A percentile compares a stretch with the other conserved stretches of the same genome.
These are phyloP conservation scores for Ruditapes philippinarum DNA, from an alignment of 1,140 invertebrate genomes.

Conservation along the genomic window DNA sequence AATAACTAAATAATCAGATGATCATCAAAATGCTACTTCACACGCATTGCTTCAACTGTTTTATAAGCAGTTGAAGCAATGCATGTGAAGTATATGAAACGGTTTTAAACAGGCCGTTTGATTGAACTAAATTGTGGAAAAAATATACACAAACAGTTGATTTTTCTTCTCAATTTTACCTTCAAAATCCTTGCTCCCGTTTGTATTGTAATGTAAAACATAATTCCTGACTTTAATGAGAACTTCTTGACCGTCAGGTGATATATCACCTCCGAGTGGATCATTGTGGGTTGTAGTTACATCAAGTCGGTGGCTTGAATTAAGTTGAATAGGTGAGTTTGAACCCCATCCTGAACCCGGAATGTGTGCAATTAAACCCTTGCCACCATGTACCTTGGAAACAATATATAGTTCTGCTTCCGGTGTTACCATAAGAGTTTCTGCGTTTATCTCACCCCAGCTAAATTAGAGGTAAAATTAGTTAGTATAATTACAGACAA, in stretches of 20 bases:
- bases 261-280: conserved; percentile 76
- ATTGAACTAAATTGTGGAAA: no score
- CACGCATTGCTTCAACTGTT: no score
- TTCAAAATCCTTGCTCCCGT: not conserved
- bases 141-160: no score
- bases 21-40: no score
- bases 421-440: conserved; percentile 66
- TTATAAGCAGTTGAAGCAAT: no score
- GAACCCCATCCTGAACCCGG: conserved; percentile 64
- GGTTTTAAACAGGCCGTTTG: no score
- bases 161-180: not conserved
- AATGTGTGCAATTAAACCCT: conserved; percentile 60
- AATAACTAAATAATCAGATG: no score
- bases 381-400: conserved; percentile 57
- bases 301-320: conserved; percentile 7
- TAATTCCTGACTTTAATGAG: conserved; percentile 72
- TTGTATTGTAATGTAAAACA: conserved; percentile 63
- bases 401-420: conserved; percentile 66
- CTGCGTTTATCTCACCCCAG: conserved; percentile 63
- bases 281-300: conserved; percentile 70
- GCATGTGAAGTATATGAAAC: no score
- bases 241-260: conserved; percentile 71
- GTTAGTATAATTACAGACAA: no score
- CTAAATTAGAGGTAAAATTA: no score
- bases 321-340: conserved; percentile 16